Percentiles rank a stretch among this genome's conserved stretches.
phyloP scores from a whole-genome alignment of 2,113 vertebrate genomes.

The Thamnophis sirtalis region DNA sequence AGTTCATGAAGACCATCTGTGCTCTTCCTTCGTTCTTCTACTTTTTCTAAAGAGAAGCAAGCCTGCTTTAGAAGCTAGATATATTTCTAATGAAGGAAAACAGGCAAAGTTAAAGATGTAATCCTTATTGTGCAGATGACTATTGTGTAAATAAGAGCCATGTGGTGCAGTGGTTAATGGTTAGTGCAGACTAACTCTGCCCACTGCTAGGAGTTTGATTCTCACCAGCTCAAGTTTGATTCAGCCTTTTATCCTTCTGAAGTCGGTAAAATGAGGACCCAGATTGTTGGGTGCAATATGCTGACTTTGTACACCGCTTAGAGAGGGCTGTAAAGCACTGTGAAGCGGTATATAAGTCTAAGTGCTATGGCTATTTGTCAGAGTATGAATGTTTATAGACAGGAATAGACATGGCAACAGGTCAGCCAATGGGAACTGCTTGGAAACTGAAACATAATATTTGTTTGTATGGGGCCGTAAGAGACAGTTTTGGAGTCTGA shows the following conservation, averaged over 20 bases:
- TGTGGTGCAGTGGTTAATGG: background rate
- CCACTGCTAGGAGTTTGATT: too few species aligned
- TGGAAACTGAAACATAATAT: too few species aligned
- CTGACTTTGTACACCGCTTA: background rate
- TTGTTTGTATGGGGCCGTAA: too few species aligned
- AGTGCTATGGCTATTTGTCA: too few species aligned
- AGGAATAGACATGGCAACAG: too few species aligned
- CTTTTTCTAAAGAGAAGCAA: slow-evolving; percentile 60
- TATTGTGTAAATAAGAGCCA: background rate
- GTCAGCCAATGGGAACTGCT: too few species aligned
- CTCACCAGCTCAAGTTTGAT: background rate
- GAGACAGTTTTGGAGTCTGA: too few species aligned
- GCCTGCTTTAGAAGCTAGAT: background rate
- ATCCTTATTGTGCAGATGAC: background rate
- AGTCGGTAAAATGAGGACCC: background rate
- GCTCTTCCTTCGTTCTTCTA: slow-evolving; percentile 61
- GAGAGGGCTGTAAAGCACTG: too few species aligned
- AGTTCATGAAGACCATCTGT: slow-evolving; percentile 78
- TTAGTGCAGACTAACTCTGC: background rate
- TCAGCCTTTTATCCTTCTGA: background rate
- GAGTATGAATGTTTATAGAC: too few species aligned
- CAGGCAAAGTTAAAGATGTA: background rate
- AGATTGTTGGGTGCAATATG: background rate
- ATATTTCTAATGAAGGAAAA: background rate
- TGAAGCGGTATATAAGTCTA: too few species aligned